A percentile compares a stretch with the other conserved stretches of the same genome.
Conservation (phyloP, 2,113 vertebrate species). For the Elephas maximus region DNA sequence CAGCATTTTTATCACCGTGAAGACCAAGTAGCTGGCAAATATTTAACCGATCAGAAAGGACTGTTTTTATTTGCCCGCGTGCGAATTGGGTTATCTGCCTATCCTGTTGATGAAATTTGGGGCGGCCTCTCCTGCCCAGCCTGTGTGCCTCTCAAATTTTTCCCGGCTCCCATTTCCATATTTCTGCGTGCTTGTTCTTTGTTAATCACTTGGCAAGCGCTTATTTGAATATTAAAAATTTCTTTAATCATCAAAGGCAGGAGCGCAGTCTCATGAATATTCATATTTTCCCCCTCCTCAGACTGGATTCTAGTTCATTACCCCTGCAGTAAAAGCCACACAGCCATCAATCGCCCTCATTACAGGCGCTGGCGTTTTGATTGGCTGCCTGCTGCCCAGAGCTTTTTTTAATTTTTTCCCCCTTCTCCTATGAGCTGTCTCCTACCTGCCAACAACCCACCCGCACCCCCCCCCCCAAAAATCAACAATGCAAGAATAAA, state of each 20-base stretch:
- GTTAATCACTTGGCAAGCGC: conserved; percentile 99
- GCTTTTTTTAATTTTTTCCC: conserved; percentile 81
- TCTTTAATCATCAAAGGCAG: conserved; percentile 99
- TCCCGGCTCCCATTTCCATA: conserved; percentile 94
- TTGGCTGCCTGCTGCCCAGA: conserved; percentile 93
- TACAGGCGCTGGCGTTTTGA: conserved; percentile 93
- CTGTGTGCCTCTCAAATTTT: conserved; percentile 91
- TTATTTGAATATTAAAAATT: conserved; percentile 99
- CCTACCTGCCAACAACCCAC: conserved; percentile 90
- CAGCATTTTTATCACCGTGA: conserved; percentile 82
- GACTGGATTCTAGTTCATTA: conserved; percentile 99
- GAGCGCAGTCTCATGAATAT: conserved; percentile 99
- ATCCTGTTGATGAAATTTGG: conserved; percentile 91
- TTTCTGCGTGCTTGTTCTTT: conserved; percentile 96
- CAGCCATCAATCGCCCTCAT: conserved; percentile 97
- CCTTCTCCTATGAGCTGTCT: conserved; percentile 89
- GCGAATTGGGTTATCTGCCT: conserved; percentile 91
- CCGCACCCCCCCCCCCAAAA: background rate
- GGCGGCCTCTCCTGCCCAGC: conserved; percentile 89
- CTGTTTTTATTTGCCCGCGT: conserved; percentile 87
- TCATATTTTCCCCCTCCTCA: conserved; percentile 95
- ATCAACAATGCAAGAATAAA: conserved; percentile 89
- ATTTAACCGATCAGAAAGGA: conserved; percentile 86
- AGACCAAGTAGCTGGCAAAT: conserved; percentile 89
- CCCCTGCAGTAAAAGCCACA: conserved; percentile 98